These are phyloP conservation scores for Ammospiza nelsoni DNA, from an alignment of 2,113 vertebrate species.

Conservation along the genomic window DNA sequence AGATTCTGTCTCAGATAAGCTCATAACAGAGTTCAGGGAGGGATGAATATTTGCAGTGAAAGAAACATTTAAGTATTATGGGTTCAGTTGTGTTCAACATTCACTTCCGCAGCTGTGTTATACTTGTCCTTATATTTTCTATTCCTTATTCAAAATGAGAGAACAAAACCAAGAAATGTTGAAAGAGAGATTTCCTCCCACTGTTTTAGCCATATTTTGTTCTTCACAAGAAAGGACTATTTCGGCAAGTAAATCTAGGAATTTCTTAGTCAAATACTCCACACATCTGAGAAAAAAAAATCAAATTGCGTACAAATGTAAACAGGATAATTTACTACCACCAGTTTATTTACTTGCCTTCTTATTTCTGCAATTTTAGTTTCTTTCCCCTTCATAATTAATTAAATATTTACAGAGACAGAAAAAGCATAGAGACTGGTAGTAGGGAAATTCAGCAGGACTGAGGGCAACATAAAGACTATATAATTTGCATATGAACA, in stretches of 20 bases:
- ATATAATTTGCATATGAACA: not conserved
- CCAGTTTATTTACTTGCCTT: not conserved
- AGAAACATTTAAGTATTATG: not conserved
- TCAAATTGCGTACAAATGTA: not conserved
- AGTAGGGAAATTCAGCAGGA: not conserved
- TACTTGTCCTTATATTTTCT: not conserved
- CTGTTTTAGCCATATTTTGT: not conserved
- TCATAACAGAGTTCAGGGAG: not conserved
- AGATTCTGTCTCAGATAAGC: not conserved
- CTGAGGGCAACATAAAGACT: not conserved
- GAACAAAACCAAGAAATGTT: not conserved
- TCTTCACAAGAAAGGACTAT: not conserved
- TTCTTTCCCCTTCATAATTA: not conserved
- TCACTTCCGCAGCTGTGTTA: not conserved
- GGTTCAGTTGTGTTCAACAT: not conserved
- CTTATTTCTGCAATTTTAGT: not conserved
- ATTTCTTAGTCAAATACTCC: not conserved
- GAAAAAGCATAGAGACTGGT: not conserved
- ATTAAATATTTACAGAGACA: not conserved
- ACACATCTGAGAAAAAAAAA: not conserved
- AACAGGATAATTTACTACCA: not conserved
- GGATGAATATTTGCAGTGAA: not conserved
- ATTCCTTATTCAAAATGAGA: not conserved
- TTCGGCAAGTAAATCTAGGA: not conserved
- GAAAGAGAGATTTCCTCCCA: not conserved